A percentile compares a stretch with the other conserved stretches of the same genome.
Conservation (phyloP, 2,888 invertebrate species). For the Thecophora atra region DNA sequence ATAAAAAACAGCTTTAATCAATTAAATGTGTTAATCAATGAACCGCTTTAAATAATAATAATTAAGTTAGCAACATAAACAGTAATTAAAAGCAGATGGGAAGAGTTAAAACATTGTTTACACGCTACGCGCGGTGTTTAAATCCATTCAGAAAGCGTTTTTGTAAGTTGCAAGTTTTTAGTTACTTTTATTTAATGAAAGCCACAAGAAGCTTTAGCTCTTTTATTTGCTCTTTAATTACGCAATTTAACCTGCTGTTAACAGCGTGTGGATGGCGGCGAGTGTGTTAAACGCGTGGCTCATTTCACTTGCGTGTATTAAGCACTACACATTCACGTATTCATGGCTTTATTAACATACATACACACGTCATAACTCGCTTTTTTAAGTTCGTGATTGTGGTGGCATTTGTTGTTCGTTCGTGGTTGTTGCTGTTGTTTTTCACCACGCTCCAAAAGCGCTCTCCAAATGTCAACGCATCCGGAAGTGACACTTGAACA, state of each 20-base stretch:
- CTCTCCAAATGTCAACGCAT: slow-evolving; percentile 39
- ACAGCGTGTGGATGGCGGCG: slow-evolving; percentile 19
- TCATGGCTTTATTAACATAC: not conserved
- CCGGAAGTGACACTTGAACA: slow-evolving; percentile 37
- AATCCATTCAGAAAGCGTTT: slow-evolving; percentile 19
- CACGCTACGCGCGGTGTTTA: slow-evolving; percentile 1
- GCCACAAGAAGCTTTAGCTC: not conserved
- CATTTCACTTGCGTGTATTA: slow-evolving; percentile 29
- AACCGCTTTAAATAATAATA: too few relatives aligned
- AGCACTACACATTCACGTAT: too few relatives aligned
- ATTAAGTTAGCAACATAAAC: too few relatives aligned
- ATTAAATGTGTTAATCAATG: too few relatives aligned
- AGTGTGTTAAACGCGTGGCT: slow-evolving; percentile 38
- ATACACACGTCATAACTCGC: not conserved
- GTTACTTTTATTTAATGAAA: not conserved
- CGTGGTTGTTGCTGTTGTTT: slow-evolving; percentile 5
- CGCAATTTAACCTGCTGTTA: slow-evolving; percentile 3
- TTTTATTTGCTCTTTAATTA: not conserved
- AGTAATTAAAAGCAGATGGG: too few relatives aligned
- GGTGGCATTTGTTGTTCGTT: slow-evolving; percentile 13
- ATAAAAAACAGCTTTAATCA: too few relatives aligned
- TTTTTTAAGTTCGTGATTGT: too few relatives aligned
- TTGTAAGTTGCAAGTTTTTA: slow-evolving; percentile 21
- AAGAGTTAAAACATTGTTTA: slow-evolving; percentile 6
- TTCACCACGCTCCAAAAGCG: not conserved